A percentile compares a stretch with the other conserved stretches of the same genome.
Evolutionary conservation across 1,140 invertebrate species (phyloP).

Genomic region (Gryon sp.): DNA sequence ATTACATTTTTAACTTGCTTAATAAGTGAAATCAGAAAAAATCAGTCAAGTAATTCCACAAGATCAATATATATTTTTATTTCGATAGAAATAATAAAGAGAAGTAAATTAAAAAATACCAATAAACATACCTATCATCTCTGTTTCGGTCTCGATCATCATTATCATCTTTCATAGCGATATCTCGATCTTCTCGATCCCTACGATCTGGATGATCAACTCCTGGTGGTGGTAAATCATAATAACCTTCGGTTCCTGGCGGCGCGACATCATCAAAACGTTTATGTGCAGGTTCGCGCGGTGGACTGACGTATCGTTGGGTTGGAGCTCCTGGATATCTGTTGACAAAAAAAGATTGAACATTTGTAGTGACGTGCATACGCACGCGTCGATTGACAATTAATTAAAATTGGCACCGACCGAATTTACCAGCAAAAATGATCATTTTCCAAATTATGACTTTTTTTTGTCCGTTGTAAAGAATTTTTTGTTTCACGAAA

Average conservation of each 20-base stretch:
- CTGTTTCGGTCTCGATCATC: conserved; percentile 73
- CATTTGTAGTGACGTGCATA: conserved; percentile 6
- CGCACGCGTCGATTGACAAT: conserved; percentile 1
- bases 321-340: conserved; percentile 72
- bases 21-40: no score
- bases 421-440: conserved; percentile 18
- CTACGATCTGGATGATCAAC: conserved; percentile 73
- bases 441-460: no score
- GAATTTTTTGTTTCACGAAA: conserved; percentile 18
- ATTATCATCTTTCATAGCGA: conserved; percentile 71
- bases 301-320: conserved; percentile 68
- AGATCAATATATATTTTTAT: no score
- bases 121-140: conserved; percentile 68
- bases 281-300: conserved; percentile 69
- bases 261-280: conserved; percentile 78
- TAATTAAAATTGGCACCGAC: conserved; percentile 25
- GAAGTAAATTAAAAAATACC: neutral
- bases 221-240: conserved; percentile 77
- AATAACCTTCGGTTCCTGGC: conserved; percentile 78
- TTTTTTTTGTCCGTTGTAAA: neutral
- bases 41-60: no score
- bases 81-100: conserved; percentile 6
- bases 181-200: conserved; percentile 70
- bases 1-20: no score
- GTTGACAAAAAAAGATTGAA: conserved; percentile 68